phyloP scores from a whole-genome alignment of 2,888 invertebrate species.

The Xanthia icteritia region DNA sequence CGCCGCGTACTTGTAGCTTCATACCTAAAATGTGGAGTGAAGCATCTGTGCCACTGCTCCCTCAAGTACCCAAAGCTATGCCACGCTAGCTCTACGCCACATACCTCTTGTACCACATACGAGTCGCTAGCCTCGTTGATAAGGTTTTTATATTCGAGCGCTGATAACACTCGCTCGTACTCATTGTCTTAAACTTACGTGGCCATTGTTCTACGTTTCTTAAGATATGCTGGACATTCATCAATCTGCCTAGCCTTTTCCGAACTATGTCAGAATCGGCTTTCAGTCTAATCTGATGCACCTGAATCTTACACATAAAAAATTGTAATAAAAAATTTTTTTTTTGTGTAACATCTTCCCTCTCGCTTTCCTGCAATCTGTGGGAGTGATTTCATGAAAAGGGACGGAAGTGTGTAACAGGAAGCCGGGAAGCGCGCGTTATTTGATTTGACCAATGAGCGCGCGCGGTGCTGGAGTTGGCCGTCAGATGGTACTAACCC shows the following conservation, averaged over 20 bases:
- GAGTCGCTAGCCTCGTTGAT: slow-evolving; percentile 66
- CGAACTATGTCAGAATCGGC: neutral
- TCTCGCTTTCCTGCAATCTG: too few relatives aligned
- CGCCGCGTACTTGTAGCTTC: too few relatives aligned
- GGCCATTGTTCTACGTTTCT: slow-evolving; percentile 3
- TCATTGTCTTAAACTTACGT: slow-evolving; percentile 31
- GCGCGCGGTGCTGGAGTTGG: too few relatives aligned
- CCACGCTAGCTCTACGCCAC: neutral
- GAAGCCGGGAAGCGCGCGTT: too few relatives aligned
- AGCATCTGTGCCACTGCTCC: too few relatives aligned
- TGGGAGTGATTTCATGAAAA: too few relatives aligned
- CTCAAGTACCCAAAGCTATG: neutral
- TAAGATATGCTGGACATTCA: neutral
- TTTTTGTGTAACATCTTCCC: too few relatives aligned
- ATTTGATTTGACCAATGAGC: too few relatives aligned
- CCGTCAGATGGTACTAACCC: too few relatives aligned
- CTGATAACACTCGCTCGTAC: slow-evolving; percentile 42
- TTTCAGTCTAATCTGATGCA: neutral
- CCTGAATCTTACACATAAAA: neutral
- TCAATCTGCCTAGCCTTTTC: neutral
- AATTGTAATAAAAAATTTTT: too few relatives aligned
- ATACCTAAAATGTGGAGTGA: too few relatives aligned
- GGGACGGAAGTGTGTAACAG: too few relatives aligned
- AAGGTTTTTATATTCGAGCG: slow-evolving; percentile 62
- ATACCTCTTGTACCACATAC: slow-evolving; percentile 35